Evolutionary conservation across 2,888 invertebrate species (phyloP), one percentile per base, ranked within the genome.

Genomic region (Hetaerina titia): DNA sequence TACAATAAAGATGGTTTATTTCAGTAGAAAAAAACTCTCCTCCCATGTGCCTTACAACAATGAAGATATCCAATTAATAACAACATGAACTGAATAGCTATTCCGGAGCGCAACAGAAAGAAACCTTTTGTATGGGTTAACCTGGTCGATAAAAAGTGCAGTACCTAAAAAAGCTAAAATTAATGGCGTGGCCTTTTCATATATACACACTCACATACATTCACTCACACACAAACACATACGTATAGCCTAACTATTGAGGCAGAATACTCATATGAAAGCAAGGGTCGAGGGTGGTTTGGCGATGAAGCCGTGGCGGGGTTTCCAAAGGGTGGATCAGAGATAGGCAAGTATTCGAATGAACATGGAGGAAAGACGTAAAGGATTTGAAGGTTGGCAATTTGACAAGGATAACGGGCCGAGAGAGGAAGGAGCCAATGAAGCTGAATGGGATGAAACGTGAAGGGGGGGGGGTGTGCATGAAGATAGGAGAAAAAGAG

Each of bases 311-410:
- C 13, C 11, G 81, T 22, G 31, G 81, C 31, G 22, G 31, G 22
- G 81, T 25, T 22, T 19, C 69, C 11, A 81, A 22, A 81, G 31
- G 25, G 31, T 45, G 81, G 31, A 31, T 25, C 31, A 9, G 13
- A 25, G 81, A 31, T 81, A 81, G 81, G 81, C 81, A 81, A 81
- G 31, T 11, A 11, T 31, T 81, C 31, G 81, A 81, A 15, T 81
- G 81, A 81, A 31, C 81, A 31, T 31, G 81, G 81, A 11, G 81
- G 81, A 81, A n/a, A 81, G 81, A 31, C 31, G 81, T 31, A 81
- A 81, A 31, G 31, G 81, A 81, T 81, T 81, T 9, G 81, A 81
- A 81, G 81, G 81, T 81, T 81, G 81, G 81, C 81, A 81, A 81
- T 81, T 81, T 81, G 81, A 81, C 81, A 31, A 31, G 81, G 81